These are phyloP conservation scores for Caerostris darwini DNA, from an alignment of 1,140 invertebrate genomes.

Conservation along the genomic window DNA sequence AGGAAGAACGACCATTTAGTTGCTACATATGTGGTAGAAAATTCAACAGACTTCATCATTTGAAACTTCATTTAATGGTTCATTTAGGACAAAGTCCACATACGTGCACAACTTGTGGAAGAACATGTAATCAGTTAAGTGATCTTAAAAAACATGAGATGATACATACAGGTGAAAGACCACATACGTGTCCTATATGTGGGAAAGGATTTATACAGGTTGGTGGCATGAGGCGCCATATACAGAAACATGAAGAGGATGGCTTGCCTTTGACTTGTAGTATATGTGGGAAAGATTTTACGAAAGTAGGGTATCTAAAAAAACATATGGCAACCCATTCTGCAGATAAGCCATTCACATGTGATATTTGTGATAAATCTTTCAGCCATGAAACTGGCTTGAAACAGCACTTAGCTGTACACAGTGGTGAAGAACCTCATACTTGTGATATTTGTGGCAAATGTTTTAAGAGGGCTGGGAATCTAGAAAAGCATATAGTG, in stretches of 20 bases:
- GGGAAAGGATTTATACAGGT: conserved; percentile 73
- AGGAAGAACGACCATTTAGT: conserved; percentile 71
- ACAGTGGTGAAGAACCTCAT: conserved; percentile 88
- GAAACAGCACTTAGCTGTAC: conserved; percentile 89
- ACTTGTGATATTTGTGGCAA: conserved; percentile 89
- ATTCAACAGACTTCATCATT: conserved; percentile 75
- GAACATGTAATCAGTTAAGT: conserved; percentile 71
- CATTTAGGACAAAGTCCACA: conserved; percentile 76
- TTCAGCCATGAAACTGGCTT: conserved; percentile 86
- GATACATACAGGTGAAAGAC: conserved; percentile 79
- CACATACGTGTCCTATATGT: conserved; percentile 70
- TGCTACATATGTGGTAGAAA: conserved; percentile 74
- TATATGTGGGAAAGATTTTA: conserved; percentile 85
- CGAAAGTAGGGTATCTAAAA: conserved; percentile 81
- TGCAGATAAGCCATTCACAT: conserved; percentile 85
- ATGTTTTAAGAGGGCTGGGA: conserved; percentile 63
- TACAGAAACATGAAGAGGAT: conserved; percentile 69
- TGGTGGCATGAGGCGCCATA: conserved; percentile 69
- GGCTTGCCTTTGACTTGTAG: conserved; percentile 82
- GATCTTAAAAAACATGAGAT: conserved; percentile 80
- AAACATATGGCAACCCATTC: conserved; percentile 91
- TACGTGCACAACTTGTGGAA: conserved; percentile 67
- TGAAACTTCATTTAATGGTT: conserved; percentile 76
- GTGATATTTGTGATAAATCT: conserved; percentile 82
- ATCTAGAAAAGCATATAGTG: conserved; percentile 85